phyloP scores from a whole-genome alignment of 2,888 invertebrate species.

The Acleris cristana region DNA sequence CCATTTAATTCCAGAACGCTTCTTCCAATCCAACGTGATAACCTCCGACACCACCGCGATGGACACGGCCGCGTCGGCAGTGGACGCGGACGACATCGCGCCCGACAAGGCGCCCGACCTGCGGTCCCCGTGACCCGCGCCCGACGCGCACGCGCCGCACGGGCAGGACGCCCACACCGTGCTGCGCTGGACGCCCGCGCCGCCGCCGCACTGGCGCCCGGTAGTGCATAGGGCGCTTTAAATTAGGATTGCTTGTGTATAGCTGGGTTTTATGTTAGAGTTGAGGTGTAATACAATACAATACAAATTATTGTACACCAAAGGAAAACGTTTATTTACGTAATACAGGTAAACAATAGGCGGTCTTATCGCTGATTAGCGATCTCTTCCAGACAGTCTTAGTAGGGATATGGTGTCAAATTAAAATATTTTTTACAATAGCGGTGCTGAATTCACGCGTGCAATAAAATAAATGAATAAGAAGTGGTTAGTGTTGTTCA shows the following conservation, averaged over 20 bases:
- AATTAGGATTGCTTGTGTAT: background rate
- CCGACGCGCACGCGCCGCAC: conserved; percentile 42
- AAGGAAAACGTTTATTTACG: no score
- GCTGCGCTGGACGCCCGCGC: conserved; percentile 76
- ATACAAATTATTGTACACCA: no score
- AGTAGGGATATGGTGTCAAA: no score
- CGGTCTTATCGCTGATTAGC: no score
- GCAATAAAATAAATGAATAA: no score
- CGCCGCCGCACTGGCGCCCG: conserved; percentile 78
- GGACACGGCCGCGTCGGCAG: conserved; percentile 71
- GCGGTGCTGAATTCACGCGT: no score
- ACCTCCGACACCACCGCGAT: conserved; percentile 83
- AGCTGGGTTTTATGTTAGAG: background rate
- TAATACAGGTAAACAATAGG: no score
- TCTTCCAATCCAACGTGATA: conserved; percentile 85
- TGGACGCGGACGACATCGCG: conserved; percentile 71
- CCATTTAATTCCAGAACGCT: conserved; percentile 77
- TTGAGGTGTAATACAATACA: no score
- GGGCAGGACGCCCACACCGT: conserved; percentile 51
- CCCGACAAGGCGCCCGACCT: conserved; percentile 77
- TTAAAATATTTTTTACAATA: no score
- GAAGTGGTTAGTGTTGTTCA: no score
- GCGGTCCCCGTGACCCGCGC: conserved; percentile 73
- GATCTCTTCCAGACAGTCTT: no score
- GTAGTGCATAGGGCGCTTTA: conserved; percentile 70